Evolutionary conservation across 2,797 vertebrate genomes (phyloP).

Genomic region (Ciconia nigra): DNA sequence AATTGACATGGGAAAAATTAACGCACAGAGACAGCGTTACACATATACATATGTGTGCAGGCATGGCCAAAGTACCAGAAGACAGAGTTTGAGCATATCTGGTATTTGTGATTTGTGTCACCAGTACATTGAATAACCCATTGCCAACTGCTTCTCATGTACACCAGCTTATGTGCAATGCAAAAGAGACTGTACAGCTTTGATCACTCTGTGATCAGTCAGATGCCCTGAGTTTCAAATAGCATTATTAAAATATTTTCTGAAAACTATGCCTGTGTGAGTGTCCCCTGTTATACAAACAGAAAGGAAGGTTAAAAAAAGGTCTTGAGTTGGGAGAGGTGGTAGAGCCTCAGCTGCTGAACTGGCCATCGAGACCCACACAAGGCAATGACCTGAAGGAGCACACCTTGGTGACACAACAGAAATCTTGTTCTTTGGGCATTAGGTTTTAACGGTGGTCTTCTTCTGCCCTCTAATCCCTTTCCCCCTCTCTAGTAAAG

Average conservation of each 20-base stretch:
- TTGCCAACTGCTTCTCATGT: background rate
- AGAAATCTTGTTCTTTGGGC: background rate
- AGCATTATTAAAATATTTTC: background rate
- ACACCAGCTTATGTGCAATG: background rate
- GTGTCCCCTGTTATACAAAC: background rate
- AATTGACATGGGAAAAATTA: background rate
- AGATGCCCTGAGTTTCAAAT: background rate
- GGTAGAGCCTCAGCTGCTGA: background rate
- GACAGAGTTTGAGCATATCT: background rate
- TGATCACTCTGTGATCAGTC: background rate
- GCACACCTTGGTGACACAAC: background rate
- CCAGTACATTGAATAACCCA: background rate
- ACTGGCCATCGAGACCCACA: background rate
- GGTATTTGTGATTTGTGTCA: background rate
- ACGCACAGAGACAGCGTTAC: background rate
- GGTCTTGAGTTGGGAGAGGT: background rate
- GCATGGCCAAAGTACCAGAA: background rate
- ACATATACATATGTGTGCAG: background rate
- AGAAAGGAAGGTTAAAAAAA: background rate
- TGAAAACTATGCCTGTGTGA: background rate
- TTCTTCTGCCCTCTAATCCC: background rate
- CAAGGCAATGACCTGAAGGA: background rate
- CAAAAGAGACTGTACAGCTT: background rate
- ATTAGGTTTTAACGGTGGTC: background rate
- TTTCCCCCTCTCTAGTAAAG: background rate